Evolutionary conservation across 2,888 invertebrate species (phyloP).

Genomic region (Cremastobaeus sp.): DNA sequence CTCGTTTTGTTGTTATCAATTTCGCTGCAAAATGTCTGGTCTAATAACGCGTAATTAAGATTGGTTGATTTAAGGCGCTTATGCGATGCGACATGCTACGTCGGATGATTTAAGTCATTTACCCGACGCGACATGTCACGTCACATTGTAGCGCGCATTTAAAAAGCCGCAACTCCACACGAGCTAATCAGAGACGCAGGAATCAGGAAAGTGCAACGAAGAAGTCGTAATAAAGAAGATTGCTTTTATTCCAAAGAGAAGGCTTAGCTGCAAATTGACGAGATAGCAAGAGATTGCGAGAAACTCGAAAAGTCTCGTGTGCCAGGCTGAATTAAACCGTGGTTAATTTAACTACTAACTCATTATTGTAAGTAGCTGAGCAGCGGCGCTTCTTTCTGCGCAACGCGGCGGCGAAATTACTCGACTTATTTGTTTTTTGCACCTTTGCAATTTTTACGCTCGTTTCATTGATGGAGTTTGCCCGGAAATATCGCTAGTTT

Average conservation of each 20-base stretch:
- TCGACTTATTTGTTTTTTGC: too few relatives aligned
- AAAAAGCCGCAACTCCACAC: slow-evolving; percentile 10
- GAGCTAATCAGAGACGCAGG: background rate
- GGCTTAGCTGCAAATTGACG: slow-evolving; percentile 22
- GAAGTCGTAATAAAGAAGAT: slow-evolving; percentile 33
- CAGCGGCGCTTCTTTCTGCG: slow-evolving; percentile 3
- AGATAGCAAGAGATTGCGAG: slow-evolving; percentile 30
- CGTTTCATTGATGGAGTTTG: too few relatives aligned
- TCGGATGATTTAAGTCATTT: too few relatives aligned
- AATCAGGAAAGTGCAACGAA: slow-evolving; percentile 7
- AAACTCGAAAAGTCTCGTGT: slow-evolving; percentile 26
- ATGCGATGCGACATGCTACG: too few relatives aligned
- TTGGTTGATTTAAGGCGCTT: too few relatives aligned
- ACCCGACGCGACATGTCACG: too few relatives aligned
- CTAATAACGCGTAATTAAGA: too few relatives aligned
- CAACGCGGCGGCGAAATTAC: slow-evolving; percentile 11
- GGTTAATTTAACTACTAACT: slow-evolving; percentile 47
- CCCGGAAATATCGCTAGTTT: too few relatives aligned
- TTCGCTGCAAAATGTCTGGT: too few relatives aligned
- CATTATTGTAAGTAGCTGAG: slow-evolving; percentile 45
- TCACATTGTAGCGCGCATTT: too few relatives aligned
- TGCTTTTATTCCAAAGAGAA: slow-evolving; percentile 13
- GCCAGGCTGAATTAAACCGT: slow-evolving; percentile 33
- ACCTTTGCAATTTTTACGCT: too few relatives aligned
- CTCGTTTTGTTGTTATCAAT: too few relatives aligned